Conservation (phyloP, 1,140 invertebrate species). For the Periplaneta americana region DNA sequence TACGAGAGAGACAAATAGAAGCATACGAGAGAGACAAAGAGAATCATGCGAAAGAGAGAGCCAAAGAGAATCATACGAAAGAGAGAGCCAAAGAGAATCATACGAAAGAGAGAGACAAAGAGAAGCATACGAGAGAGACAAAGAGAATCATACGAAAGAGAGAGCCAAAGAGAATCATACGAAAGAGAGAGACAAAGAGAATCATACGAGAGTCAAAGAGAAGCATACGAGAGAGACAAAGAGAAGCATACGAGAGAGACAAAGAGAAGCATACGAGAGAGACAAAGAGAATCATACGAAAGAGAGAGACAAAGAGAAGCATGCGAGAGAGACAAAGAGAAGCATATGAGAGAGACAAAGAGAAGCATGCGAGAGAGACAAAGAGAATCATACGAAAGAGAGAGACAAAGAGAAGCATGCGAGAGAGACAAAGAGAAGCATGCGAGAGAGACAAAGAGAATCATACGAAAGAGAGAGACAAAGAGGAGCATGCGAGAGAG, state of each 20-base stretch:
- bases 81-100: not conserved
- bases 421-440: not conserved
- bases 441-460: not conserved
- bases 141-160: not conserved
- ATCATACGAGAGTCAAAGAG: not conserved
- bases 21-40: not conserved
- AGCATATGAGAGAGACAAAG: no score
- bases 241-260: not conserved
- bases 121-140: not conserved
- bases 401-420: not conserved
- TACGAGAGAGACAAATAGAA: no score
- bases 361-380: no score
- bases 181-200: not conserved
- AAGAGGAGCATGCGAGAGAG: not conserved
- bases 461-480: not conserved
- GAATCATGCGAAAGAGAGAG: not conserved
- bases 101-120: no score
- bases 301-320: not conserved
- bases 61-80: not conserved
- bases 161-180: not conserved
- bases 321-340: not conserved
- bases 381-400: not conserved
- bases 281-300: not conserved
- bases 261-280: not conserved
- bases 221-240: not conserved